Conservation (phyloP, 1,140 invertebrate species). For the Drosophila paulistorum region DNA sequence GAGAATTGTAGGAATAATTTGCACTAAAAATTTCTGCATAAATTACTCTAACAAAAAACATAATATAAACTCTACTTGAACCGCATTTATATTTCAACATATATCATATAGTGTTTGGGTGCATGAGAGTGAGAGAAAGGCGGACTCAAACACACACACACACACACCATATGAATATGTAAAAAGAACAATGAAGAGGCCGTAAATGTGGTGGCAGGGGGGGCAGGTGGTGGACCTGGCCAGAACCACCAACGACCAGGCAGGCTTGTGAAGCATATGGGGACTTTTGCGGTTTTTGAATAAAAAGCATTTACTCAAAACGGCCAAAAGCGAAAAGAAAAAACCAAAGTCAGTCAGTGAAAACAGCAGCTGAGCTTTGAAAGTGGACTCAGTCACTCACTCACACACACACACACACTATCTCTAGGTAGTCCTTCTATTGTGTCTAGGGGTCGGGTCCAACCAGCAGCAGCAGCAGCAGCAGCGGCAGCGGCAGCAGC, state of each 20-base stretch:
- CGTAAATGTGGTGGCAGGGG: neutral
- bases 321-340: constrained; percentile 37
- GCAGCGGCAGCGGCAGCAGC: constrained; percentile 13
- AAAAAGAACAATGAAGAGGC: constrained; percentile 24
- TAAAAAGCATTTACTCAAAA: constrained; percentile 69
- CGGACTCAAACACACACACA: neutral
- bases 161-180: constrained; percentile 32
- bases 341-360: constrained; percentile 49
- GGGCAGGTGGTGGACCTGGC: neutral
- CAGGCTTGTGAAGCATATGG: constrained; percentile 42
- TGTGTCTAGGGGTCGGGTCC: constrained; percentile 18
- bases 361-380: constrained; percentile 47
- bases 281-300: constrained; percentile 42
- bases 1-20: constrained; percentile 1
- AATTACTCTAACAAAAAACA: constrained; percentile 1
- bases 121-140: constrained; percentile 2
- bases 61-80: constrained; percentile 6
- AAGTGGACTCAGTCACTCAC: constrained; percentile 7
- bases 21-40: constrained; percentile 7
- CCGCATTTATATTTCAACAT: constrained; percentile 9
- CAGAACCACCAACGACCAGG: neutral
- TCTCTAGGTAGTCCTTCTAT: constrained; percentile 12
- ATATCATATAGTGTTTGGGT: constrained; percentile 3
- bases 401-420: neutral
- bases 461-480: too few species aligned